Percentiles rank a stretch among this genome's conserved stretches.
Evolutionary conservation across 1,140 invertebrate genomes (phyloP).

Genomic region (Battus philenor): DNA sequence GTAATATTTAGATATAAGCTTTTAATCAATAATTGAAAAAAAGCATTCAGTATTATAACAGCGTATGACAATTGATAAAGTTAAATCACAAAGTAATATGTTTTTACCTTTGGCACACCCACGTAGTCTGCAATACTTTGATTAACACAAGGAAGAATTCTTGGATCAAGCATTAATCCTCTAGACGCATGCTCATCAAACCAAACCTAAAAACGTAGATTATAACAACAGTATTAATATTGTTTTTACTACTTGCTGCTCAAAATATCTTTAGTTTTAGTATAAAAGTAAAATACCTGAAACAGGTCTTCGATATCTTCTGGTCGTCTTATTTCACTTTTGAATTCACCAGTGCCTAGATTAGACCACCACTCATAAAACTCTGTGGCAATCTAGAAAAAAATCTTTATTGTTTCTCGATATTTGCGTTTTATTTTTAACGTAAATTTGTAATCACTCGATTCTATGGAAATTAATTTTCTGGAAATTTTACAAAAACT

Average conservation of each 20-base stretch:
- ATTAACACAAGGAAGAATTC: constrained; percentile 68
- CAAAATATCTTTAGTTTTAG: not conserved
- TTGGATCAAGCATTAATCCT: constrained; percentile 61
- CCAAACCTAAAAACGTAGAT: constrained; percentile 65
- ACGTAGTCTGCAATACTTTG: constrained; percentile 59
- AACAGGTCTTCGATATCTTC: constrained; percentile 12
- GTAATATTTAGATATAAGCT: too few species aligned
- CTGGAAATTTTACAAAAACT: too few species aligned
- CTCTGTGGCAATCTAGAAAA: constrained; percentile 69
- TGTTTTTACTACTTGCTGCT: not conserved
- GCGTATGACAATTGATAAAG: too few species aligned
- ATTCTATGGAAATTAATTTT: too few species aligned
- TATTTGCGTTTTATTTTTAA: too few species aligned
- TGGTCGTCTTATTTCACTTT: constrained; percentile 60
- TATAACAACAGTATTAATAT: not conserved
- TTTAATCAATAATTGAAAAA: too few species aligned
- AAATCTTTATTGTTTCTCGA: too few species aligned
- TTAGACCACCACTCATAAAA: constrained; percentile 78
- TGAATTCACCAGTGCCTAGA: constrained; percentile 69
- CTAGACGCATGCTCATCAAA: constrained; percentile 76
- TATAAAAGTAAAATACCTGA: constrained; percentile 5
- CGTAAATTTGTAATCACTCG: too few species aligned
- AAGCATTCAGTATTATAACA: too few species aligned
- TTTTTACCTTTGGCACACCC: constrained; percentile 49
- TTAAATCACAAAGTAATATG: too few species aligned